phyloP scores from a whole-genome alignment of 2,888 invertebrate species.

The Lacanobia oleracea region DNA sequence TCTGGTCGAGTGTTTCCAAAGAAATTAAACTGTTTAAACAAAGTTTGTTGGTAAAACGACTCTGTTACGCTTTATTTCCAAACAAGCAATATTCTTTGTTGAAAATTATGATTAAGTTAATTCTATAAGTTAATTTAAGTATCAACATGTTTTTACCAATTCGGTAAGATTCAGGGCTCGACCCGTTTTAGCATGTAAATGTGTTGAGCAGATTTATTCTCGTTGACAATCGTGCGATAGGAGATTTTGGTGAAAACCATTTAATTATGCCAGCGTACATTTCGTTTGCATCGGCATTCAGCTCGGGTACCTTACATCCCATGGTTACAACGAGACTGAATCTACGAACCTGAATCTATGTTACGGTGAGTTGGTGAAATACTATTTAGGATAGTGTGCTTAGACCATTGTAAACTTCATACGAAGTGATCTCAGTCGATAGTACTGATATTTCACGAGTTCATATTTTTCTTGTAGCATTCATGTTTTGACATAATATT shows the following conservation, averaged over 20 bases:
- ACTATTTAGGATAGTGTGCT: conserved; percentile 51
- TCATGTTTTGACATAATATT: neutral
- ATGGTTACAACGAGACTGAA: conserved; percentile 15
- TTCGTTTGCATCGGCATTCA: conserved; percentile 9
- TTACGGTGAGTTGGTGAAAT: conserved; percentile 20
- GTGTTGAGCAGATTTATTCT: conserved; percentile 16
- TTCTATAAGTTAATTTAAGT: conserved; percentile 39
- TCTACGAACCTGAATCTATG: conserved; percentile 9
- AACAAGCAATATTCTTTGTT: conserved; percentile 46
- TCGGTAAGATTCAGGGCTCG: conserved; percentile 32
- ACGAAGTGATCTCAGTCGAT: conserved; percentile 77
- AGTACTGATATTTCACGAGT: conserved; percentile 68
- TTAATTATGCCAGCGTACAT: conserved; percentile 3
- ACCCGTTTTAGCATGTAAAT: conserved; percentile 12
- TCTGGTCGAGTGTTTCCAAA: neutral
- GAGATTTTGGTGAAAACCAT: neutral
- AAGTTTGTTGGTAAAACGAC: conserved; percentile 13
- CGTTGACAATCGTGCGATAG: neutral
- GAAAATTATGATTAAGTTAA: conserved; percentile 41
- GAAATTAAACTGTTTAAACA: conserved; percentile 22
- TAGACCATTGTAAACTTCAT: conserved; percentile 61
- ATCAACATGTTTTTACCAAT: conserved; percentile 46
- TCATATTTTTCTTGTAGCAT: conserved; percentile 63
- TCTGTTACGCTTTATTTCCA: conserved; percentile 52
- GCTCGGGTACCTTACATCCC: neutral